Conservation (phyloP, 2,797 vertebrate genomes). For the Micromesistius poutassou region DNA sequence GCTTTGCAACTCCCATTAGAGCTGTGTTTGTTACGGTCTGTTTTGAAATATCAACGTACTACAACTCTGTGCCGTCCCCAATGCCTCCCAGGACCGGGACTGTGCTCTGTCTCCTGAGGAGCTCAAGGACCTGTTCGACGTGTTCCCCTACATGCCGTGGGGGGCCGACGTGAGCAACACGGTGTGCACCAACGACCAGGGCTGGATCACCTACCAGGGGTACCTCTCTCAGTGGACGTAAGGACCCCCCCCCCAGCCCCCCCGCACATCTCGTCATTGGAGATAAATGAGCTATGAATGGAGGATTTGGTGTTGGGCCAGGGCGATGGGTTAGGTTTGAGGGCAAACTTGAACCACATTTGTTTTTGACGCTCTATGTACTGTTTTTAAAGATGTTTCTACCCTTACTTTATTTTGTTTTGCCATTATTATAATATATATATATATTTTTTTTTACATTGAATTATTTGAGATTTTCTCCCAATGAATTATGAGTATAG, state of each 20-base stretch:
- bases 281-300: too few species aligned
- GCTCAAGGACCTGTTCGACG: slow-evolving; percentile 88
- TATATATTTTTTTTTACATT: too few species aligned
- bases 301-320: too few species aligned
- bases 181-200: slow-evolving; percentile 89
- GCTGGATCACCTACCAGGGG: slow-evolving; percentile 96
- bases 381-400: too few species aligned
- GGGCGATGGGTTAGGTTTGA: too few species aligned
- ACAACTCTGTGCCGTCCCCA: neutral
- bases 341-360: too few species aligned
- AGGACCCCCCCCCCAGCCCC: slow-evolving; percentile 58
- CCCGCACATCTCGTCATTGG: neutral
- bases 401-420: too few species aligned
- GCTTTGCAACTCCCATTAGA: neutral
- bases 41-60: neutral
- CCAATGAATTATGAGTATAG: neutral
- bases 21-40: neutral
- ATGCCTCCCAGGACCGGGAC: slow-evolving; percentile 83
- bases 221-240: slow-evolving; percentile 98
- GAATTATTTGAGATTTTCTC: too few species aligned
- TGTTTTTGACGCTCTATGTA: neutral
- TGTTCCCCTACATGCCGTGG: slow-evolving; percentile 86
- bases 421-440: too few species aligned
- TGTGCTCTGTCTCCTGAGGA: slow-evolving; percentile 92
- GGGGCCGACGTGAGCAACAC: slow-evolving; percentile 94